A percentile compares a stretch with the other conserved stretches of the same genome.
These are phyloP conservation scores for Dendropsophus ebraccatus DNA, from an alignment of 2,113 vertebrate species.

Conservation along the genomic window DNA sequence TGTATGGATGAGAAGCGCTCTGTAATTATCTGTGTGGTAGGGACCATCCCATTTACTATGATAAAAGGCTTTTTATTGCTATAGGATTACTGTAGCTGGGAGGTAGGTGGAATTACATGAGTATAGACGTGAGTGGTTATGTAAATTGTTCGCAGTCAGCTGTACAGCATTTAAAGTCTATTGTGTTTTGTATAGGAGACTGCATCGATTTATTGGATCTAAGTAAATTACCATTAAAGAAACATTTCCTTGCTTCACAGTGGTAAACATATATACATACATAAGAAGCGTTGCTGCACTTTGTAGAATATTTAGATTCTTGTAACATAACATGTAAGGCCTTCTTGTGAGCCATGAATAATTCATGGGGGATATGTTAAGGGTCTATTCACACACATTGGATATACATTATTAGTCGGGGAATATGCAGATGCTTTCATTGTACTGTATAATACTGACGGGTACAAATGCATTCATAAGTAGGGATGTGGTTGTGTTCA, in stretches of 20 bases:
- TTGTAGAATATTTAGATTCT: background rate
- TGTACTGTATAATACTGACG: too few relatives aligned
- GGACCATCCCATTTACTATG: background rate
- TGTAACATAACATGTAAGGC: too few relatives aligned
- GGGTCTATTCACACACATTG: too few relatives aligned
- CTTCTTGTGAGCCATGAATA: too few relatives aligned
- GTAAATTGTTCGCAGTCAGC: background rate
- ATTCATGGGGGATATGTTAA: too few relatives aligned
- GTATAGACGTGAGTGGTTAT: background rate
- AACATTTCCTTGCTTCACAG: background rate
- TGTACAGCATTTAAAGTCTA: background rate
- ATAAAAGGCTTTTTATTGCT: constrained; percentile 4
- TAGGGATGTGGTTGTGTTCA: too few relatives aligned
- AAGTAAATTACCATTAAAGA: background rate
- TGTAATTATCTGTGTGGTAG: background rate
- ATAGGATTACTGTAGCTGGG: background rate
- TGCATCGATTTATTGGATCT: background rate
- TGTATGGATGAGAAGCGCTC: background rate
- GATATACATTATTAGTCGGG: too few relatives aligned
- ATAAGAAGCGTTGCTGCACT: background rate
- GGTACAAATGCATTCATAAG: too few relatives aligned
- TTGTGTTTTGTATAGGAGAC: background rate
- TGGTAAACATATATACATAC: background rate
- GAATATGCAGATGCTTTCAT: too few relatives aligned
- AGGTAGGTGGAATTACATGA: background rate